phyloP scores from a whole-genome alignment of 2,888 invertebrate species.

The Nasonovia ribisnigri region DNA sequence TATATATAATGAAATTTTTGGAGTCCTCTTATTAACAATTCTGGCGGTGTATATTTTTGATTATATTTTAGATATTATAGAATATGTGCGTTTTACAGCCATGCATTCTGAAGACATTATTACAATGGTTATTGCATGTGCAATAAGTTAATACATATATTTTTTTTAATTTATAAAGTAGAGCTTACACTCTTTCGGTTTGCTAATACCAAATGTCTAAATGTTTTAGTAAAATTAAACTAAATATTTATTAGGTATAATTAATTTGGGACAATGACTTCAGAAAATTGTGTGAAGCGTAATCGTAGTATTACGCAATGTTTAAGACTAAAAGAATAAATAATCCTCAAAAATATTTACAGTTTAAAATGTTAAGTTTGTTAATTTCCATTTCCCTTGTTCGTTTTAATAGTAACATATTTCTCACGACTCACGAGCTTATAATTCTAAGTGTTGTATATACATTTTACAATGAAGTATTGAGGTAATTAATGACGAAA shows the following conservation, averaged over 20 bases:
- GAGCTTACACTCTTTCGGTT: neutral
- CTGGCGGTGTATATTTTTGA: neutral
- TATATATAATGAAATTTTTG: neutral
- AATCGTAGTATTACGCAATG: neutral
- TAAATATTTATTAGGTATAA: neutral
- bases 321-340: neutral
- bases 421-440: neutral
- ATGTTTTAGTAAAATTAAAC: neutral
- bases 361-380: neutral
- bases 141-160: neutral
- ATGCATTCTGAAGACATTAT: neutral
- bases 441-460: neutral
- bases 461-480: neutral
- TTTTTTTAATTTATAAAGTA: neutral
- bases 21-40: slow-evolving; percentile 1
- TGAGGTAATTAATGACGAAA: neutral
- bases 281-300: neutral
- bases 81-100: neutral
- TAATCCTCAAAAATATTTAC: neutral
- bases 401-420: neutral
- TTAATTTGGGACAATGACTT: neutral
- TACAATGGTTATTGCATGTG: neutral
- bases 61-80: neutral
- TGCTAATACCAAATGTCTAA: neutral
- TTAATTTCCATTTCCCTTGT: neutral